These are phyloP conservation scores for Thymelicus lineola DNA, from an alignment of 2,888 invertebrate genomes.

Conservation along the genomic window DNA sequence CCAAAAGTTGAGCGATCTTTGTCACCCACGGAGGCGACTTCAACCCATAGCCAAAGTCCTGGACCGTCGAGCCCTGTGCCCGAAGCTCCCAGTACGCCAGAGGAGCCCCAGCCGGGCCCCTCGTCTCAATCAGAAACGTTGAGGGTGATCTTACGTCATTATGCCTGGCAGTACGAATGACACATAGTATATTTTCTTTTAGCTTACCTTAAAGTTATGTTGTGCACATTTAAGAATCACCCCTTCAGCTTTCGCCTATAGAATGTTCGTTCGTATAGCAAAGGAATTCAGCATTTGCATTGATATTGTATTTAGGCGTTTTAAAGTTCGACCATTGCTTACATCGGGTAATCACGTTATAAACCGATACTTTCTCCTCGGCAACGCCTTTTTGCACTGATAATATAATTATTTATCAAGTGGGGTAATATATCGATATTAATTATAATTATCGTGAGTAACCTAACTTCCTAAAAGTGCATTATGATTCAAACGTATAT, in stretches of 20 bases:
- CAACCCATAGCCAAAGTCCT: slow-evolving; percentile 56
- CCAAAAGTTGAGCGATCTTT: slow-evolving; percentile 59
- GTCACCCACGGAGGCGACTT: slow-evolving; percentile 64
- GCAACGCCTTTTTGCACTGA: background rate
- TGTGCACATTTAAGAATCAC: slow-evolving; percentile 66
- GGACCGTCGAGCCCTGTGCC: slow-evolving; percentile 55
- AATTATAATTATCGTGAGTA: background rate
- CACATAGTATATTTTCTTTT: slow-evolving; percentile 78
- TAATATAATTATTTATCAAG: background rate
- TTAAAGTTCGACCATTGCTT: slow-evolving; percentile 38
- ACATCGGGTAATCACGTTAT: background rate
- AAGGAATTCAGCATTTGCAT: slow-evolving; percentile 83
- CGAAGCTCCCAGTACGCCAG: slow-evolving; percentile 54
- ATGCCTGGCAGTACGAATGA: slow-evolving; percentile 84
- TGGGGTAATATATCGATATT: background rate
- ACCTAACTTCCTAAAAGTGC: background rate
- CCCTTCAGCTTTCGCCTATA: slow-evolving; percentile 40
- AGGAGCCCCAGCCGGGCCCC: slow-evolving; percentile 69
- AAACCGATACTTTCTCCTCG: background rate
- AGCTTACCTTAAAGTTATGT: slow-evolving; percentile 73
- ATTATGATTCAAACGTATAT: background rate
- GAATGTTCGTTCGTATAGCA: slow-evolving; percentile 54
- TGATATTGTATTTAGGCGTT: slow-evolving; percentile 29
- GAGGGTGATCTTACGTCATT: slow-evolving; percentile 82
- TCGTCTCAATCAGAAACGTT: slow-evolving; percentile 68